Conservation (phyloP, 1,140 invertebrate genomes). For the Leucophenga varia region DNA sequence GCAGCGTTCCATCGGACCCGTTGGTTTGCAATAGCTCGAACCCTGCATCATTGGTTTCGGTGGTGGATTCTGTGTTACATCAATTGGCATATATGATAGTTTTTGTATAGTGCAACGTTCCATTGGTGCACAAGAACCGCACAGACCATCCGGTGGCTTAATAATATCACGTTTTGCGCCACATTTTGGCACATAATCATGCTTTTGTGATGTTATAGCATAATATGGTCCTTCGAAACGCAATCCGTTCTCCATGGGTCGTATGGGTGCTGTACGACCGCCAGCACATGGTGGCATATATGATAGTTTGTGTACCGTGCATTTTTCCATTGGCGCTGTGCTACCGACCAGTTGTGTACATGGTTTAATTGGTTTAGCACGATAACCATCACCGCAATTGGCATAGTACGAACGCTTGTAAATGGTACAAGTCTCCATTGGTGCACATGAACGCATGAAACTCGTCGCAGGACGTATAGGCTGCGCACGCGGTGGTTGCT, state of each 20-base stretch:
- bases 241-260: slow-evolving; percentile 35
- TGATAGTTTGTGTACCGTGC: slow-evolving; percentile 60
- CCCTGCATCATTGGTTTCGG: slow-evolving; percentile 54
- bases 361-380: slow-evolving; percentile 52
- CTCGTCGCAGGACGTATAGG: slow-evolving; percentile 60
- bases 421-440: slow-evolving; percentile 62
- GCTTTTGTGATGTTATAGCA: slow-evolving; percentile 70
- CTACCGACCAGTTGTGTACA: slow-evolving; percentile 37
- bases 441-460: slow-evolving; percentile 58
- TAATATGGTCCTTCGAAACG: slow-evolving; percentile 68
- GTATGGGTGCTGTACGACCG: slow-evolving; percentile 49
- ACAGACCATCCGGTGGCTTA: slow-evolving; percentile 60
- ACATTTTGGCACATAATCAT: slow-evolving; percentile 71
- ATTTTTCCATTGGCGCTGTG: slow-evolving; percentile 57
- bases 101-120: slow-evolving; percentile 59
- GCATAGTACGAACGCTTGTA: slow-evolving; percentile 63
- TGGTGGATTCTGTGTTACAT: slow-evolving; percentile 49
- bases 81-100: slow-evolving; percentile 60
- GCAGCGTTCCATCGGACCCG: slow-evolving; percentile 47
- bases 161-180: slow-evolving; percentile 57
- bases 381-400: slow-evolving; percentile 25
- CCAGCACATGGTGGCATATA: slow-evolving; percentile 59
- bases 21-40: slow-evolving; percentile 55
- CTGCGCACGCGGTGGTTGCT: slow-evolving; percentile 60
- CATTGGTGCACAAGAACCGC: slow-evolving; percentile 59